Base-by-base conservation (phyloP, 2,797 vertebrate genomes). In the Naso thynnoides region DNA sequence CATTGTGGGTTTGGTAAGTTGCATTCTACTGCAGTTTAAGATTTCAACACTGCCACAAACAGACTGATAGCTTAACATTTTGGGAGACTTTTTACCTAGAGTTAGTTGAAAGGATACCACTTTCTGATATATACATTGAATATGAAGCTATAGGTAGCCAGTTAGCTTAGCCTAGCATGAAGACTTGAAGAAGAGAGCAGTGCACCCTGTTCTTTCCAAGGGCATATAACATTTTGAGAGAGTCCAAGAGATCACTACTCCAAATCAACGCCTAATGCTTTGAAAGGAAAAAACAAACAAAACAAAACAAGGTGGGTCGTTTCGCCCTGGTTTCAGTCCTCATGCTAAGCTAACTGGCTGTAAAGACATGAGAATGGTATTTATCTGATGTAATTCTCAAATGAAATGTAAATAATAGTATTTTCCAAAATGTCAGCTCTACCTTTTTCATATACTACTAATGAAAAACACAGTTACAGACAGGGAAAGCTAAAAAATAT, bases 11-110 rank as follows among this genome's bases (percentile, higher is more conserved):
- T 72, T 19, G 45, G 15, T 73, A 23, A 36, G 50, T 41, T 69
- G 33, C 45, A 68, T 63, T 76, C 5, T 38, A 64, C 13, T 59
- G 14, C 47, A 50, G 9, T 69, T 70, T 52, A 14, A 62, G 38
- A 45, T 56, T 13, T 29, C 39, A 56, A 26, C 38, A 49, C 8
- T 54, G 58, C 18, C n/a, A n/a, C 8, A 36, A 31, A 31, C 58
- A 21, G 23, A 59, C 6, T 26, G 1, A 14, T 21, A 38, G 13
- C 38, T 33, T 0, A 1, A 27, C 14, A 42, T 41, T 41, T 58
- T 27, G 18, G 23, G 31, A 41, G 15, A 48, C 56, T 42, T 41
- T 0, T 42, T 21, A 6, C 1, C 0, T 3, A 21, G 59, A 55
- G 18, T 18, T 38, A 63, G 19, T 48, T 33, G 15, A 31, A 45